Percentiles rank a stretch among this genome's conserved stretches.
phyloP scores from a whole-genome alignment of 2,113 vertebrate species.

The Pseudonaja textilis region DNA sequence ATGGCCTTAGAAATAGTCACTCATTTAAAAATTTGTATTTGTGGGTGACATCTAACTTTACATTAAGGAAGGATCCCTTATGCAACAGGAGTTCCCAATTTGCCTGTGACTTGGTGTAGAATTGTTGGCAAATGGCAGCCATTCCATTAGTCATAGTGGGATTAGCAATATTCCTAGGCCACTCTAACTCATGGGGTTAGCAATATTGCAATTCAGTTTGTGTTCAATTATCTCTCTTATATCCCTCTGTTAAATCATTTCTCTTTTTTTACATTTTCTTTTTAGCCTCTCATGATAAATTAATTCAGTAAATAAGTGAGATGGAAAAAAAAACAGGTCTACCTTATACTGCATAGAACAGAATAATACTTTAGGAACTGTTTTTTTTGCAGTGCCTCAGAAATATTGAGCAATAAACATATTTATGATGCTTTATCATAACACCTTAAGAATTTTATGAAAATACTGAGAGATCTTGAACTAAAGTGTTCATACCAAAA shows the following conservation, averaged over 20 bases:
- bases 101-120: background rate
- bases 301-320: slow-evolving; percentile 5
- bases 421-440: slow-evolving; percentile 28
- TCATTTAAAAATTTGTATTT: background rate
- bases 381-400: slow-evolving; percentile 3
- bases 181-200: background rate
- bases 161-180: background rate
- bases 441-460: background rate
- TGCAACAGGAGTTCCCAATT: background rate
- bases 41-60: background rate
- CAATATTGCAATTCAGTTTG: background rate
- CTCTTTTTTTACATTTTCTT: background rate
- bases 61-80: background rate
- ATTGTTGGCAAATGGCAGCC: background rate
- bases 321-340: background rate
- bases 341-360: background rate
- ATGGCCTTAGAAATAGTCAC: background rate
- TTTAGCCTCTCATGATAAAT: slow-evolving; percentile 6
- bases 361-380: background rate
- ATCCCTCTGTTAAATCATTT: background rate
- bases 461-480: slow-evolving; percentile 25
- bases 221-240: background rate
- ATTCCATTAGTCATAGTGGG: background rate
- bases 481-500: background rate
- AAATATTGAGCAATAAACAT: slow-evolving; percentile 23